Evolutionary conservation across 2,888 invertebrate species (phyloP).

Genomic region (Lochmaea capreae): DNA sequence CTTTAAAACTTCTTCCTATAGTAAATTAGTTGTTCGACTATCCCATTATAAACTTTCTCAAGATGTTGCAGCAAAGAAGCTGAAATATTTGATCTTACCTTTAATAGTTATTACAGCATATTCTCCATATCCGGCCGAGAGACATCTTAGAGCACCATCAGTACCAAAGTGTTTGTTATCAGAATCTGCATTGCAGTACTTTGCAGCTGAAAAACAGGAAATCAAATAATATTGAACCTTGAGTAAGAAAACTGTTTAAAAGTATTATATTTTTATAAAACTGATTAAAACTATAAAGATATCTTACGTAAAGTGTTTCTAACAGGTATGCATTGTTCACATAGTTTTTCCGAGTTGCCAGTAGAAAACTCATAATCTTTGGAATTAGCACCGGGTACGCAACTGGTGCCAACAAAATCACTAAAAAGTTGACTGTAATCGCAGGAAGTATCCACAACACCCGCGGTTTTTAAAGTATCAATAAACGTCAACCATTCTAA

Average conservation of each 20-base stretch:
- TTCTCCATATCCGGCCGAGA: slow-evolving; percentile 68
- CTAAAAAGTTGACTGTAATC: slow-evolving; percentile 70
- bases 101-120: slow-evolving; percentile 69
- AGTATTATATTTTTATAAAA: too few species aligned
- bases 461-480: slow-evolving; percentile 67
- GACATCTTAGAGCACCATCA: slow-evolving; percentile 72
- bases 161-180: slow-evolving; percentile 71
- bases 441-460: slow-evolving; percentile 68
- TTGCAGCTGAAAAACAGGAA: slow-evolving; percentile 38
- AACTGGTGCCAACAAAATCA: slow-evolving; percentile 70
- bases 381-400: slow-evolving; percentile 72
- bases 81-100: slow-evolving; percentile 46
- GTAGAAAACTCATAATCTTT: slow-evolving; percentile 67
- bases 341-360: slow-evolving; percentile 57
- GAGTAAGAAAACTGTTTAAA: too few species aligned
- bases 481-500: slow-evolving; percentile 74
- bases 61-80: too few species aligned
- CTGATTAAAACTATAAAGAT: not conserved
- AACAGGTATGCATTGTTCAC: slow-evolving; percentile 55
- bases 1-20: too few species aligned
- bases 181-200: slow-evolving; percentile 67
- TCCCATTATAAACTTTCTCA: too few species aligned
- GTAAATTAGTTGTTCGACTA: too few species aligned
- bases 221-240: too few species aligned
- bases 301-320: slow-evolving; percentile 42